Evolutionary conservation across 2,113 vertebrate genomes (phyloP).

Genomic region (Oncorhynchus kisutch): DNA sequence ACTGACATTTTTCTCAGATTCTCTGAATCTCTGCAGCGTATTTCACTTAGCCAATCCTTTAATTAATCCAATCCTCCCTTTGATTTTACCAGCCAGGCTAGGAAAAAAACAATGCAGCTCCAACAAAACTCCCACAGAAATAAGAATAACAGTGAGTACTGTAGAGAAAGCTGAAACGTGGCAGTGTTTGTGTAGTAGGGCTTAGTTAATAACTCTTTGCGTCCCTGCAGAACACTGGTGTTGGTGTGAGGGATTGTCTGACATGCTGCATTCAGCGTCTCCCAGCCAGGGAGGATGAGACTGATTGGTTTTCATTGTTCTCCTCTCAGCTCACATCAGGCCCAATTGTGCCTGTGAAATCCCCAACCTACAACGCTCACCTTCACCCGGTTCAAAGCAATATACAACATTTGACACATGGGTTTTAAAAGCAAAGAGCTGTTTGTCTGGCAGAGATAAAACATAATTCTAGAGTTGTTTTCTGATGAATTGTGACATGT

Average conservation of each 20-base stretch:
- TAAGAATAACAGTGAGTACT: no score
- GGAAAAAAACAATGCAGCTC: not conserved
- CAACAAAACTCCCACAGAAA: no score
- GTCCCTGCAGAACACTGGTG: slow-evolving; percentile 22
- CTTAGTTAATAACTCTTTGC: slow-evolving; percentile 45
- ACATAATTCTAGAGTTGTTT: slow-evolving; percentile 19
- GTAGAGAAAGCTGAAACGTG: no score
- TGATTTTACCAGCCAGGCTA: no score
- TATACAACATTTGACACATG: not conserved
- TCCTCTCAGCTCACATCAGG: slow-evolving; percentile 30
- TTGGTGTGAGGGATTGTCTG: slow-evolving; percentile 30
- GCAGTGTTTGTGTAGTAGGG: no score
- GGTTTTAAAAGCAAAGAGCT: not conserved
- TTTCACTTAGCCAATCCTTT: not conserved
- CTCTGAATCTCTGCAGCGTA: no score
- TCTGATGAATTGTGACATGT: slow-evolving; percentile 8
- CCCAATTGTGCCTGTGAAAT: slow-evolving; percentile 46
- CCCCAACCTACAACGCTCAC: slow-evolving; percentile 22
- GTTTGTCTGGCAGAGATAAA: not conserved
- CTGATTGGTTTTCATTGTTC: slow-evolving; percentile 53
- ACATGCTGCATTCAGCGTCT: slow-evolving; percentile 30
- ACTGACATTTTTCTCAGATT: no score
- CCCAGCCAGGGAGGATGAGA: slow-evolving; percentile 28
- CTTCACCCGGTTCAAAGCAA: slow-evolving; percentile 17
- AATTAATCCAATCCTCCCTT: not conserved